A percentile compares a stretch with the other conserved stretches of the same genome.
These are phyloP conservation scores for Gnatocerus cornutus DNA, from an alignment of 2,888 invertebrate species.

Conservation along the genomic window DNA sequence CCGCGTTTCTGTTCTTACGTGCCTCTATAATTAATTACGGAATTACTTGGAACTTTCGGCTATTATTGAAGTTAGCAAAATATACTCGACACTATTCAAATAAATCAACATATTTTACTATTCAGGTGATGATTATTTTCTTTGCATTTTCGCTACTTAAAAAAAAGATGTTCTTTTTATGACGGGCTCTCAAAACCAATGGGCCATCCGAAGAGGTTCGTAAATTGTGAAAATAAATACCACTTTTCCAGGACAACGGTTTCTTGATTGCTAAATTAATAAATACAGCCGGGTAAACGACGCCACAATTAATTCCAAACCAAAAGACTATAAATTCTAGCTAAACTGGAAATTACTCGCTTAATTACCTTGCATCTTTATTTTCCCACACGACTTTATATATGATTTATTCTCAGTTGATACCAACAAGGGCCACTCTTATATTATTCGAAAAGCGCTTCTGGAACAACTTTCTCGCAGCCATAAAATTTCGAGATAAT, in stretches of 20 bases:
- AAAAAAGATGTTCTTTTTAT: slow-evolving; percentile 32
- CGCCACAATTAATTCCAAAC: slow-evolving; percentile 15
- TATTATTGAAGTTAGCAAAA: slow-evolving; percentile 65
- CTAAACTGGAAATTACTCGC: slow-evolving; percentile 5
- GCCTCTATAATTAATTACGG: slow-evolving; percentile 68
- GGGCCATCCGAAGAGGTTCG: slow-evolving; percentile 18
- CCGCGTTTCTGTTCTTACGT: slow-evolving; percentile 61
- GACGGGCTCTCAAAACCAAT: slow-evolving; percentile 12
- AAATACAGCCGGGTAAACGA: slow-evolving; percentile 7
- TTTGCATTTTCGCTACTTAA: slow-evolving; percentile 34
- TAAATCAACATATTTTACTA: slow-evolving; percentile 57
- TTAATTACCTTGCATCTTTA: not conserved
- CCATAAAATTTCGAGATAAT: slow-evolving; percentile 4
- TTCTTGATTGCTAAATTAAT: slow-evolving; percentile 16
- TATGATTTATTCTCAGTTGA: slow-evolving; percentile 5
- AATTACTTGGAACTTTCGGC: slow-evolving; percentile 65
- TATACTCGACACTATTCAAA: slow-evolving; percentile 58
- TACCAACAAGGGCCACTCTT: too few species aligned
- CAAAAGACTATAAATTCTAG: slow-evolving; percentile 5
- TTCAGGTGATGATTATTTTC: slow-evolving; percentile 50
- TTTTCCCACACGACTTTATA: slow-evolving; percentile 1
- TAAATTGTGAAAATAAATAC: slow-evolving; percentile 33
- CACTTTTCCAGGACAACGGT: slow-evolving; percentile 9
- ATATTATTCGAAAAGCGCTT: too few species aligned
- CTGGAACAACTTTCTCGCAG: not conserved